These are phyloP conservation scores for Cerceris rybyensis DNA, from an alignment of 2,888 invertebrate genomes.

Conservation along the genomic window DNA sequence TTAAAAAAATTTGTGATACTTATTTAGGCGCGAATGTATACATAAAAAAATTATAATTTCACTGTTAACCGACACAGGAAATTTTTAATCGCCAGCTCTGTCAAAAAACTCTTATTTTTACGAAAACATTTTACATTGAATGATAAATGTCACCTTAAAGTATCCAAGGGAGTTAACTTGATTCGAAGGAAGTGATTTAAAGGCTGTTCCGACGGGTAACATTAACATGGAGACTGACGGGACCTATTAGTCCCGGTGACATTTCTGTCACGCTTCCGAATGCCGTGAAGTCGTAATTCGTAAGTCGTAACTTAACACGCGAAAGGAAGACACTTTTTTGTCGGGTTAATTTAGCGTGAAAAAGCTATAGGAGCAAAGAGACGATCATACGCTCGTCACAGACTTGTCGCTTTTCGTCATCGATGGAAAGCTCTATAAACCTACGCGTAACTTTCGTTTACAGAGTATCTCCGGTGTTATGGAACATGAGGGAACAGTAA, in stretches of 20 bases:
- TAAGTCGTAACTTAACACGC: constrained; percentile 69
- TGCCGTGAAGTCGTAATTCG: constrained; percentile 64
- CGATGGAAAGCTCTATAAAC: no score
- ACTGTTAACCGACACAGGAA: no score
- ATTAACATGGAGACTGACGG: constrained; percentile 67
- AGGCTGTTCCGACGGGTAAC: constrained; percentile 18
- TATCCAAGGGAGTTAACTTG: no score
- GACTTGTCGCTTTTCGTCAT: not conserved
- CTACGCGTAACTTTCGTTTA: no score
- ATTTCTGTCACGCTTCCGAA: constrained; percentile 66
- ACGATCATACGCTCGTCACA: constrained; percentile 53
- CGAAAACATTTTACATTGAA: no score
- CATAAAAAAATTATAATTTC: no score
- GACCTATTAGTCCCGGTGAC: constrained; percentile 74
- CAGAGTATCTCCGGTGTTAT: no score
- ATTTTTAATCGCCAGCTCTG: no score
- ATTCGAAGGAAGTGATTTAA: not conserved
- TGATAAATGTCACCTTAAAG: no score
- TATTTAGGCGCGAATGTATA: no score
- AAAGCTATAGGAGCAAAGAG: constrained; percentile 7
- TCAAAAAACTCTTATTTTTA: no score
- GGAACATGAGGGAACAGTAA: constrained; percentile 5
- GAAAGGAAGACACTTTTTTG: constrained; percentile 49
- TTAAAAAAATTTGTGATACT: no score
- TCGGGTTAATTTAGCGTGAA: constrained; percentile 62